A percentile compares a stretch with the other conserved stretches of the same genome.
Evolutionary conservation across 2,797 vertebrate genomes (phyloP).

Genomic region (Ceryle rudis): DNA sequence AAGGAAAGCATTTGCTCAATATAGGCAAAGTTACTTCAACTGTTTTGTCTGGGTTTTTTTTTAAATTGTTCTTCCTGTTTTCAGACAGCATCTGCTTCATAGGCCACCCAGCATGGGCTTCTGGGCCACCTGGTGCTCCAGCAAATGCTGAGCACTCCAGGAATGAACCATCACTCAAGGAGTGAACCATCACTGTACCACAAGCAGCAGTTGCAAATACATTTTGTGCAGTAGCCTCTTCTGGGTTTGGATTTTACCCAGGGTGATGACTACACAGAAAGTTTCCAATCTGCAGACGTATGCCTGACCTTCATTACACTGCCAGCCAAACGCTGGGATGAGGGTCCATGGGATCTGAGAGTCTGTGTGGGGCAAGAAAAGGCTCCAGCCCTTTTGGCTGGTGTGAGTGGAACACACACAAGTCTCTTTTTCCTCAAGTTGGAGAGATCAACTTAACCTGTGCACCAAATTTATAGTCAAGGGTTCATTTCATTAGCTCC

Average conservation of each 20-base stretch:
- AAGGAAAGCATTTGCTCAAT: neutral
- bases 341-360: no score
- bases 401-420: neutral
- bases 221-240: neutral
- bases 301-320: neutral
- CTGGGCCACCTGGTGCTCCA: neutral
- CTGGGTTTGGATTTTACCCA: neutral
- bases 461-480: neutral
- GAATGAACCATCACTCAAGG: neutral
- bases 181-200: neutral
- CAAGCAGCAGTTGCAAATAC: neutral
- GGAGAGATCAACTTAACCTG: neutral
- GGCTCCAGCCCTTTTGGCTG: neutral
- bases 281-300: neutral
- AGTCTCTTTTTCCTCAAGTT: neutral
- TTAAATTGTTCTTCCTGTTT: neutral
- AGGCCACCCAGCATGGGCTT: neutral
- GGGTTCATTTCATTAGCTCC: neutral
- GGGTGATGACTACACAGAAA: neutral
- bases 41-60: no score
- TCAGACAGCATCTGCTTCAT: neutral
- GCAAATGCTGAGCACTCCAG: neutral
- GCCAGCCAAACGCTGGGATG: fast-evolving
- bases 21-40: neutral
- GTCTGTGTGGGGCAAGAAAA: neutral